Conservation (phyloP, 2,113 vertebrate genomes). For the Lichenostomus cassidix region DNA sequence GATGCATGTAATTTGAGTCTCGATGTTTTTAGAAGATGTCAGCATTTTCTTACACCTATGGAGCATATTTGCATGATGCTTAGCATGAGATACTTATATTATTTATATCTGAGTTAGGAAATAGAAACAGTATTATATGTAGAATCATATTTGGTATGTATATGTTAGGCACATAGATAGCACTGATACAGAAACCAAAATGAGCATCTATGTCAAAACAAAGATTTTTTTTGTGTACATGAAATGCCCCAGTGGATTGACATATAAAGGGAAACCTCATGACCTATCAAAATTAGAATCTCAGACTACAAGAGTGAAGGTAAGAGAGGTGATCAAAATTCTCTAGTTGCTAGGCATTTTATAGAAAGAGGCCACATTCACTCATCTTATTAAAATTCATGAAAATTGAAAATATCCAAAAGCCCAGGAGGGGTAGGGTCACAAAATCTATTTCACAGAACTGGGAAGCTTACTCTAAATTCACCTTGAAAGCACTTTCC, state of each 20-base stretch:
- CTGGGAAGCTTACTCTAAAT: slow-evolving; percentile 18
- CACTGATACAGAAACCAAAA: not conserved
- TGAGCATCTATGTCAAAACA: not conserved
- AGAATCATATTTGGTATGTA: not conserved
- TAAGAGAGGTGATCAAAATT: not conserved
- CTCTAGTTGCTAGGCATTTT: slow-evolving; percentile 23
- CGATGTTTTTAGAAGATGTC: not conserved
- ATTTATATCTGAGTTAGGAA: not conserved
- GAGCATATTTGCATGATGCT: not conserved
- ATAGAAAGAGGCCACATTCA: not conserved
- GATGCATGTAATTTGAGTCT: not conserved
- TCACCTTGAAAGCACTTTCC: slow-evolving; percentile 52
- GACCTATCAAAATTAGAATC: not conserved
- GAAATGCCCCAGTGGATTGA: not conserved
- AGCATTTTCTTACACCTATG: not conserved
- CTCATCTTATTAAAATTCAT: slow-evolving; percentile 54
- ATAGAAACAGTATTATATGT: not conserved
- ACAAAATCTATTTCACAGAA: slow-evolving; percentile 39
- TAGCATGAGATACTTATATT: not conserved
- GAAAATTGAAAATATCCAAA: slow-evolving; percentile 41
- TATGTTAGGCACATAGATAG: not conserved
- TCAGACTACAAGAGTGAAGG: not conserved
- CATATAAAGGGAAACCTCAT: not conserved
- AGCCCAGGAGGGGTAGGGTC: slow-evolving; percentile 12
- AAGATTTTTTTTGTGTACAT: not conserved